These are phyloP conservation scores for Holothuria scabra DNA, from an alignment of 53 echinoderm and acorn worm genomes.

Conservation along the genomic window DNA sequence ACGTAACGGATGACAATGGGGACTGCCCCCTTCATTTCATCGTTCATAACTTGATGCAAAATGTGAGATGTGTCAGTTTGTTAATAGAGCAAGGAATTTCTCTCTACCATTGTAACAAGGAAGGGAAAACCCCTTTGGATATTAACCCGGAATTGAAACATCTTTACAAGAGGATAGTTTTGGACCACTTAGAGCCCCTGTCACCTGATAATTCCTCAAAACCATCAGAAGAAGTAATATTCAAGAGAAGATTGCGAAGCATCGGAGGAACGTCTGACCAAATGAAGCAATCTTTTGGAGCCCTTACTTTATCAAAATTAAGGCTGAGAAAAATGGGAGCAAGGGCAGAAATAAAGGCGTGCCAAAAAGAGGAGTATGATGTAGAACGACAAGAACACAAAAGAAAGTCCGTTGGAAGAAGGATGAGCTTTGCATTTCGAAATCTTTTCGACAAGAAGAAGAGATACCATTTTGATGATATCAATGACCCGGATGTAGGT, in stretches of 20 bases:
- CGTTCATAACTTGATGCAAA: slow-evolving; percentile 64
- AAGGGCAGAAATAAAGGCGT: background rate
- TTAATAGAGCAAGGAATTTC: slow-evolving; percentile 74
- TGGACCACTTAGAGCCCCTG: slow-evolving; percentile 77
- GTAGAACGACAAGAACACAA: slow-evolving; percentile 24
- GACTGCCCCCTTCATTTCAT: slow-evolving; percentile 77
- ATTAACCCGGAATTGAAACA: slow-evolving; percentile 69
- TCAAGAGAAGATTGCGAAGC: slow-evolving; percentile 27
- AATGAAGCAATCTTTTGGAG: slow-evolving; percentile 34
- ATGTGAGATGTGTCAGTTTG: slow-evolving; percentile 78
- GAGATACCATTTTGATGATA: slow-evolving; percentile 16
- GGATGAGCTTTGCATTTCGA: slow-evolving; percentile 45
- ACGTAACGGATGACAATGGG: slow-evolving; percentile 64
- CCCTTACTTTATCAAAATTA: slow-evolving; percentile 36
- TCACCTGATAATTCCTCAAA: slow-evolving; percentile 63
- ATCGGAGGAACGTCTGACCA: slow-evolving; percentile 21
- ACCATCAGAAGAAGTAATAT: slow-evolving; percentile 55
- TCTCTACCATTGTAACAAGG: slow-evolving; percentile 57
- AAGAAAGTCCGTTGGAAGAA: slow-evolving; percentile 29
- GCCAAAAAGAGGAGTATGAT: slow-evolving; percentile 2
- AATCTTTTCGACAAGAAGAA: slow-evolving; percentile 40
- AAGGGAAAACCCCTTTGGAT: slow-evolving; percentile 74
- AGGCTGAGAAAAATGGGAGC: slow-evolving; percentile 32
- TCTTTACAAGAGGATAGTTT: slow-evolving; percentile 76
- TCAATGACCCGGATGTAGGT: slow-evolving; percentile 8